Conservation (phyloP, 2,113 vertebrate species). For the Antechinus stuartii region DNA sequence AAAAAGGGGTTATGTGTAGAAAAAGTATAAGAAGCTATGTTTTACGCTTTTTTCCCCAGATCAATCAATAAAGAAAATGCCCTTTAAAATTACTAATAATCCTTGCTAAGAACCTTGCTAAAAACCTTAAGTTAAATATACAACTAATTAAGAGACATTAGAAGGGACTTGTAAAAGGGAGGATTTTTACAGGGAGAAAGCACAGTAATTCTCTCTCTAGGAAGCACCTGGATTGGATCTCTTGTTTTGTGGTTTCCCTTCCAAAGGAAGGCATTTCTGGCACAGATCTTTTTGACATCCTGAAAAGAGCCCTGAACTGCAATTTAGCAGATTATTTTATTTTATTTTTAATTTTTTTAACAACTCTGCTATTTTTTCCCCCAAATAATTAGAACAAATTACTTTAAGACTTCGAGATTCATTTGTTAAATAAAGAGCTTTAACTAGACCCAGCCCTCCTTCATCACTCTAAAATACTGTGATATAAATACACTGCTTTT, state of each 20-base stretch:
- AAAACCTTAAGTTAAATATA: conserved; percentile 14
- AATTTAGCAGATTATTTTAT: neutral
- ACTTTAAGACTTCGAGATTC: neutral
- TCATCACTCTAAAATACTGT: neutral
- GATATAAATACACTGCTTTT: neutral
- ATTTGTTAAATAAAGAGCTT: neutral
- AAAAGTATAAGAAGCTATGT: no score
- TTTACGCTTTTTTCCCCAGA: neutral
- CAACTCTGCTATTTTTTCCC: neutral
- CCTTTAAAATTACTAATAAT: conserved; percentile 2
- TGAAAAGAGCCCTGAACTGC: neutral
- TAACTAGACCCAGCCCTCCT: neutral
- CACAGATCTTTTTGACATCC: neutral
- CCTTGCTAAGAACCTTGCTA: neutral
- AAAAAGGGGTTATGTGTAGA: no score
- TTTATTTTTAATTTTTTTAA: neutral
- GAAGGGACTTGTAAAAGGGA: neutral
- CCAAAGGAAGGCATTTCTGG: conserved; percentile 11
- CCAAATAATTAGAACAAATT: neutral
- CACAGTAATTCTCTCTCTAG: conserved; percentile 30
- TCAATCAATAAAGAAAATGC: neutral
- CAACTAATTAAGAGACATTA: neutral
- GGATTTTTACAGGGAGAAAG: neutral
- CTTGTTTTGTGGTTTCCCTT: conserved; percentile 5
- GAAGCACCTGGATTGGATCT: neutral